Conservation (phyloP, 1,140 invertebrate genomes). For the Marisa cornuarietis region DNA sequence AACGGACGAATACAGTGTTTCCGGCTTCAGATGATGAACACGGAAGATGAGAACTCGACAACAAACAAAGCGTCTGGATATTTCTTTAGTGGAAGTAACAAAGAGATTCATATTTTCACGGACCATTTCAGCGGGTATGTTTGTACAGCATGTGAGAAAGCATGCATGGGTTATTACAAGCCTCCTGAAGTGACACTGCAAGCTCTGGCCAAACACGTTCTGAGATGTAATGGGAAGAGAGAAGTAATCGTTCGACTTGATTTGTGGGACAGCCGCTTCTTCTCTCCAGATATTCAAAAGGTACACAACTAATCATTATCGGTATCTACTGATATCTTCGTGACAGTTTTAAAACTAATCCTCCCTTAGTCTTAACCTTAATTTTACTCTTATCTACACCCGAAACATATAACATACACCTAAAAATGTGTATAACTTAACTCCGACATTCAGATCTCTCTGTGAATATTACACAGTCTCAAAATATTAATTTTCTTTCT, state of each 20-base stretch:
- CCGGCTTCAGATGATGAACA: background rate
- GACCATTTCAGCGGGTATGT: slow-evolving; percentile 11
- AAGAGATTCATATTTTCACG: background rate
- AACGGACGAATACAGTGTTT: background rate
- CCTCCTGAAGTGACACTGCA: background rate
- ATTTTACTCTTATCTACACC: too few relatives aligned
- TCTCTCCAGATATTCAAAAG: background rate
- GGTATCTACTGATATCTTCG: too few relatives aligned
- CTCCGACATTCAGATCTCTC: too few relatives aligned
- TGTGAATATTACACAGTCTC: too few relatives aligned
- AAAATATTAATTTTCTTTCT: too few relatives aligned
- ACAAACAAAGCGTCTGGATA: too few relatives aligned
- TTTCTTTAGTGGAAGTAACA: background rate
- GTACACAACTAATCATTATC: background rate
- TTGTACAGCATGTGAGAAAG: background rate
- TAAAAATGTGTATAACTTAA: too few relatives aligned
- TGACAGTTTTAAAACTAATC: too few relatives aligned
- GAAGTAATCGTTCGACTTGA: background rate
- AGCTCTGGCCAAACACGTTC: background rate
- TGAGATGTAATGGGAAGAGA: background rate
- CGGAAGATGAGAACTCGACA: background rate
- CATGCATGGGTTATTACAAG: background rate
- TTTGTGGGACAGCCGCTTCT: background rate
- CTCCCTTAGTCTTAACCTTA: too few relatives aligned
- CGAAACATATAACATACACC: too few relatives aligned